Evolutionary conservation across 2,113 vertebrate species (phyloP).

Genomic region (Aldabrachelys gigantea): DNA sequence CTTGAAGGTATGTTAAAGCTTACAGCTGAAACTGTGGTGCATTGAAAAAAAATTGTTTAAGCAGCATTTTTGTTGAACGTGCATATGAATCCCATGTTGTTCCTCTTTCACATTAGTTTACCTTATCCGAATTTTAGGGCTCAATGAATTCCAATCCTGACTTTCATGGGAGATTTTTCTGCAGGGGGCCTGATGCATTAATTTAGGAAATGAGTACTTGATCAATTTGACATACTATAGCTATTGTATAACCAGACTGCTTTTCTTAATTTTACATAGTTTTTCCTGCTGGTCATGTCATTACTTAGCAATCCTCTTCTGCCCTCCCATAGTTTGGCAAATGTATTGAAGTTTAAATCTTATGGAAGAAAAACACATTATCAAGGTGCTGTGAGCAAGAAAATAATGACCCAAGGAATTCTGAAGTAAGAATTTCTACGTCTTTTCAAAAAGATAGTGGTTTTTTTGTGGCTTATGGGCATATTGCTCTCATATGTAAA

Average conservation of each 20-base stretch:
- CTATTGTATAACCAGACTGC: background rate
- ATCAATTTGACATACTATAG: background rate
- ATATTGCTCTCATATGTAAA: constrained; percentile 19
- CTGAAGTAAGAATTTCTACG: background rate
- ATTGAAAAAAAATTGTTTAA: background rate
- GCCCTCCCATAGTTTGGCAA: background rate
- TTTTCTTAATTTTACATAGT: background rate
- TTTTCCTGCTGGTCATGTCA: no score
- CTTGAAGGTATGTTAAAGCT: background rate
- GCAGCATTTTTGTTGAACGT: background rate
- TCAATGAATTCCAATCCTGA: background rate
- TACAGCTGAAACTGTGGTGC: background rate
- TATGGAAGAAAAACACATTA: background rate
- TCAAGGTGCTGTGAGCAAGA: background rate
- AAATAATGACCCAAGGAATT: no score
- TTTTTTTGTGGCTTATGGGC: background rate
- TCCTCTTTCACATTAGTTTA: background rate
- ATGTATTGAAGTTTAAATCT: background rate
- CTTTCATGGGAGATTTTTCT: background rate
- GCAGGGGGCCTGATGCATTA: background rate
- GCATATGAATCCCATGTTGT: background rate
- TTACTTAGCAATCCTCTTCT: background rate
- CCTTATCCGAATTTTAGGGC: background rate
- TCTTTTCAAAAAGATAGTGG: background rate
- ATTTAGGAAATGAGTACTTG: background rate